phyloP scores from a whole-genome alignment of 2,113 vertebrate species.

The Ictalurus furcatus region DNA sequence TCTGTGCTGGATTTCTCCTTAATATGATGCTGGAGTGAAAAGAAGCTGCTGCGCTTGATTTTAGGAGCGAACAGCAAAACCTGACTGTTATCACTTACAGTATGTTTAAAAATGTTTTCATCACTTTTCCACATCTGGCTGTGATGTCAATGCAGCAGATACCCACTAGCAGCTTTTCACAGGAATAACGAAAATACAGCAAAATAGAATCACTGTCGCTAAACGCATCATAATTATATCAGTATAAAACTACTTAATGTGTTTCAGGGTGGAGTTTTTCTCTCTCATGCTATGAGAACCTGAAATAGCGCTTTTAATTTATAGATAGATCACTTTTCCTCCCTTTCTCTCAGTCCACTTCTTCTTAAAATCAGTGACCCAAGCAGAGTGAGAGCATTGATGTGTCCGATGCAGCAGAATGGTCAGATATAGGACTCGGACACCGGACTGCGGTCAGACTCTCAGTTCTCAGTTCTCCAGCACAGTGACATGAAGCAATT shows the following conservation, averaged over 20 bases:
- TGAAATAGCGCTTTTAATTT: background rate
- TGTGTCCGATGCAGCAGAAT: background rate
- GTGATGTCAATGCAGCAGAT: too few relatives aligned
- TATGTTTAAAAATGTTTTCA: too few relatives aligned
- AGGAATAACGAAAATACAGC: too few relatives aligned
- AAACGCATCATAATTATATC: too few relatives aligned
- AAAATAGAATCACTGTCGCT: too few relatives aligned
- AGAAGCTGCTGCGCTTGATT: background rate
- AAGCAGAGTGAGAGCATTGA: conserved; percentile 40
- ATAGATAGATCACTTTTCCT: background rate
- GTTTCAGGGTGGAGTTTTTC: too few relatives aligned
- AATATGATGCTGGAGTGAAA: background rate
- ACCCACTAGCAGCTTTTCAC: too few relatives aligned
- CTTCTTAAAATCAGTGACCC: background rate
- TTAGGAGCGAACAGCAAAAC: too few relatives aligned
- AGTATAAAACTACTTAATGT: too few relatives aligned
- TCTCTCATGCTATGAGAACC: background rate
- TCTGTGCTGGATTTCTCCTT: too few relatives aligned
- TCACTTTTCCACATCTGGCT: too few relatives aligned
- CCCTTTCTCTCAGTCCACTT: background rate
- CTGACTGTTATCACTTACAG: too few relatives aligned
- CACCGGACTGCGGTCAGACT: background rate
- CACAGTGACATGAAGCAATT: background rate
- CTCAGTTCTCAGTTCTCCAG: background rate
- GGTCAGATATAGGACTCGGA: background rate